phyloP scores from a whole-genome alignment of 2,113 vertebrate genomes.

The Excalfactoria chinensis region DNA sequence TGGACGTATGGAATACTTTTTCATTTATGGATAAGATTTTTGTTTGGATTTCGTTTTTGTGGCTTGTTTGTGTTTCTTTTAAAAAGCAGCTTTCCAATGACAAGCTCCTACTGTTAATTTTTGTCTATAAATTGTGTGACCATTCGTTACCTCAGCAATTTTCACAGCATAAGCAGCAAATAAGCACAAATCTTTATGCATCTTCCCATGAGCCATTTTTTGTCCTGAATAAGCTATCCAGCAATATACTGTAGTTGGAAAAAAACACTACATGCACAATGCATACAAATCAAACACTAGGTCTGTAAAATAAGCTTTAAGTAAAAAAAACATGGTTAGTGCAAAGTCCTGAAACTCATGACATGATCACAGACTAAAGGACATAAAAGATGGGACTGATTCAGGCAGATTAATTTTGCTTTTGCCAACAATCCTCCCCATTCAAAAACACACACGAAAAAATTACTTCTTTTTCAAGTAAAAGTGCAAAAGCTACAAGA shows the following conservation, averaged over 20 bases:
- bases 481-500: constrained; percentile 85
- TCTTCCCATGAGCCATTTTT: constrained; percentile 88
- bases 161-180: constrained; percentile 58
- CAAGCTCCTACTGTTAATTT: not conserved
- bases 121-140: constrained; percentile 55
- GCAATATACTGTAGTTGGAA: constrained; percentile 79
- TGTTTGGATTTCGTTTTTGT: not conserved
- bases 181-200: constrained; percentile 84
- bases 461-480: constrained; percentile 82
- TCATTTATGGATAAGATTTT: not conserved
- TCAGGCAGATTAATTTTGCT: constrained; percentile 88
- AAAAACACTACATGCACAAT: constrained; percentile 86
- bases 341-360: constrained; percentile 88
- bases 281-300: constrained; percentile 87
- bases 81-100: not conserved
- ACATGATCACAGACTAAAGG: constrained; percentile 88
- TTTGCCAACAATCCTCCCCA: constrained; percentile 89
- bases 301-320: constrained; percentile 85
- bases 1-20: constrained; percentile 42
- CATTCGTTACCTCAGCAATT: constrained; percentile 46
- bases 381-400: constrained; percentile 90
- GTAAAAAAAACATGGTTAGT: constrained; percentile 85
- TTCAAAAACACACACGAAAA: constrained; percentile 87
- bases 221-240: constrained; percentile 79
- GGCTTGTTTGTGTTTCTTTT: not conserved